Conservation (phyloP, 2,113 vertebrate genomes). For the Dromas ardeola region DNA sequence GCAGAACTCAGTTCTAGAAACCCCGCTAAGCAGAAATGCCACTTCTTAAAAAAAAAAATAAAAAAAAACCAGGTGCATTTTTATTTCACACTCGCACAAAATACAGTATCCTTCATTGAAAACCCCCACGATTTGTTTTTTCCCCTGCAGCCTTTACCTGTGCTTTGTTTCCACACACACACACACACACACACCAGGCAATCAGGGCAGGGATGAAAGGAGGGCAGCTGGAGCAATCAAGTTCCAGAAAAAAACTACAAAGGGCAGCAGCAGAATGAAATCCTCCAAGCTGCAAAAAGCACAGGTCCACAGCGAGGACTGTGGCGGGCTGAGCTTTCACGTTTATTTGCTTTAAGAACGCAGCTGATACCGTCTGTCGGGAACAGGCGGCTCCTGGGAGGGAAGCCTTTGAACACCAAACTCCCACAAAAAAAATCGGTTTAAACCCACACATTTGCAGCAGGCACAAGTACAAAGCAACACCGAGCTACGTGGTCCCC, state of each 20-base stretch:
- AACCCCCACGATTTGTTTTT: accelerated
- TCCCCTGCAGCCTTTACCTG: neutral
- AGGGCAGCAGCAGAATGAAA: neutral
- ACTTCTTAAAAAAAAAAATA: neutral
- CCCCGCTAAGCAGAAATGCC: accelerated
- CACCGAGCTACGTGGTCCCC: accelerated
- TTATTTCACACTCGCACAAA: neutral
- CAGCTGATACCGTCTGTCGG: accelerated
- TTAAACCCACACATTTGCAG: neutral
- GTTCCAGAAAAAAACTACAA: neutral
- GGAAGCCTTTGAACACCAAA: neutral
- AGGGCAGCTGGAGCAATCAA: neutral
- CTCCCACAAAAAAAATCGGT: neutral
- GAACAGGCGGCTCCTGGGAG: neutral
- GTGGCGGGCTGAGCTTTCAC: neutral
- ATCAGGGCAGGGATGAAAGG: neutral
- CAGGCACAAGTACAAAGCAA: neutral
- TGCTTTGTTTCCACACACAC: neutral
- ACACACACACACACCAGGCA: neutral
- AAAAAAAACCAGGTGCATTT: neutral
- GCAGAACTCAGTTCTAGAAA: neutral
- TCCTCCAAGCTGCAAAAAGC: neutral
- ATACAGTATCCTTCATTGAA: neutral
- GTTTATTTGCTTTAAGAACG: neutral
- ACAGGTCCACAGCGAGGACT: accelerated